phyloP scores from a whole-genome alignment of 2,113 vertebrate species.

The human (Homo sapiens) region DNA sequence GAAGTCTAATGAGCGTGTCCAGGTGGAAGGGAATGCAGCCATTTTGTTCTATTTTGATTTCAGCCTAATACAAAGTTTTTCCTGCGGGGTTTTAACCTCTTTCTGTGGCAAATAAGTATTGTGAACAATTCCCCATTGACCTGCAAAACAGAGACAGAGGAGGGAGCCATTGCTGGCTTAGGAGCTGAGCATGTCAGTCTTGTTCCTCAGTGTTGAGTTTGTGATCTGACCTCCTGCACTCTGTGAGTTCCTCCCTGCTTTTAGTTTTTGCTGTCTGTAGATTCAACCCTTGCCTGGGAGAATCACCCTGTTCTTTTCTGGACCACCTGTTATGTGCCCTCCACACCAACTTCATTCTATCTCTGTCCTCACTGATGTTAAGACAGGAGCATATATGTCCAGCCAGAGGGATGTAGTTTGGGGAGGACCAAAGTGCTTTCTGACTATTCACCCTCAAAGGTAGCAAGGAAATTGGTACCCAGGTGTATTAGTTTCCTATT shows the following conservation, averaged over 20 bases:
- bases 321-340: background rate
- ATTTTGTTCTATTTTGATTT: background rate
- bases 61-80: background rate
- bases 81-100: background rate
- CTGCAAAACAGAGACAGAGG: background rate
- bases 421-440: background rate
- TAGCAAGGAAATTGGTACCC: background rate
- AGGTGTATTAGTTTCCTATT: background rate
- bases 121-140: background rate
- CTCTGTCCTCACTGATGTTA: background rate
- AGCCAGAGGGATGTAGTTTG: background rate
- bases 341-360: background rate
- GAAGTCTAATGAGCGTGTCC: background rate
- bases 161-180: background rate
- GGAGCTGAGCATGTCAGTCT: background rate
- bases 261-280: background rate
- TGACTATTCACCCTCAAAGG: background rate
- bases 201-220: background rate
- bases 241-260: background rate
- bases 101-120: background rate
- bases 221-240: background rate
- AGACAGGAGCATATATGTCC: background rate
- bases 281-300: background rate
- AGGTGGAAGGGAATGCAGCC: background rate
- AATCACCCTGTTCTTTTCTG: background rate